These are phyloP conservation scores for Ifrita kowaldi DNA, from an alignment of 2,113 vertebrate species.

Conservation along the genomic window DNA sequence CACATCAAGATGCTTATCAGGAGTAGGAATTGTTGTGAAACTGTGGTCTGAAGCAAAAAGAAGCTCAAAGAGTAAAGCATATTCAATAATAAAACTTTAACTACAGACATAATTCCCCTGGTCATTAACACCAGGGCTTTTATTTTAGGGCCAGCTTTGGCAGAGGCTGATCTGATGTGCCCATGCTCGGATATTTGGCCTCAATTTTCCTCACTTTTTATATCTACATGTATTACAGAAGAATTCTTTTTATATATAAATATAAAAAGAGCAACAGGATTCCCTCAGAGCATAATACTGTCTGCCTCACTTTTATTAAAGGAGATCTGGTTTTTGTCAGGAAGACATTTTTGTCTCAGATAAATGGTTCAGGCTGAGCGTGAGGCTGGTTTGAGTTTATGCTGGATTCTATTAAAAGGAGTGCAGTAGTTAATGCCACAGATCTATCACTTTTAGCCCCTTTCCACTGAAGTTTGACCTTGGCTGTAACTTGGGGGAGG, in stretches of 20 bases:
- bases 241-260: conserved; percentile 64
- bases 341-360: conserved; percentile 78
- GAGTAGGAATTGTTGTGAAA: background rate
- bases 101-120: background rate
- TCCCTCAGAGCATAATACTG: conserved; percentile 77
- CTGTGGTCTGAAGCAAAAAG: background rate
- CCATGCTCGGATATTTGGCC: background rate
- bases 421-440: conserved; percentile 74
- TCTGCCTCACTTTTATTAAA: conserved; percentile 79
- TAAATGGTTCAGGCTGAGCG: conserved; percentile 74
- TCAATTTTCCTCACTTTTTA: conserved; percentile 11
- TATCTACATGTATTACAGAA: conserved; percentile 40
- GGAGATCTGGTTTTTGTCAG: conserved; percentile 86
- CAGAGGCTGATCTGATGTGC: background rate
- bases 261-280: conserved; percentile 75
- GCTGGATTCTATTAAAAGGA: conserved; percentile 79
- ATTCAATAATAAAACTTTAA: conserved; percentile 21
- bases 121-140: conserved; percentile 29
- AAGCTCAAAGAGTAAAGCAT: background rate
- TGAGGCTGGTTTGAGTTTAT: conserved; percentile 77
- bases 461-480: conserved; percentile 74
- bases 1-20: conserved; percentile 26
- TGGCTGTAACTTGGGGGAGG: conserved; percentile 65
- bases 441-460: conserved; percentile 74
- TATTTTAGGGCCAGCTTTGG: background rate